Percentiles rank a stretch among this genome's conserved stretches.
Conservation (phyloP, 2,113 vertebrate species). For the Pampusana beccarii region DNA sequence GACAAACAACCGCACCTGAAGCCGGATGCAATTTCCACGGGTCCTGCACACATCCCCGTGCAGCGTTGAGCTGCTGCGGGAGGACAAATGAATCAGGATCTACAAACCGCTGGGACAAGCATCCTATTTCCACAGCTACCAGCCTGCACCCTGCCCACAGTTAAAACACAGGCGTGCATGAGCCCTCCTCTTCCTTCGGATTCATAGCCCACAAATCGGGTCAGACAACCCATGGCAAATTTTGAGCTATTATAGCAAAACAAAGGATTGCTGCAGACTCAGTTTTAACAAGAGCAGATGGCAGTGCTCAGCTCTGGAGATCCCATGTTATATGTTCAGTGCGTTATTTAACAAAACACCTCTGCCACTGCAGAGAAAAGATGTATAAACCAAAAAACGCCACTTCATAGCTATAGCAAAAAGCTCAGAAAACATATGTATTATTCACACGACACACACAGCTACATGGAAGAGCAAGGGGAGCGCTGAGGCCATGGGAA, state of each 20-base stretch:
- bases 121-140: background rate
- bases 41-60: background rate
- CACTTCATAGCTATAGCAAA: background rate
- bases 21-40: background rate
- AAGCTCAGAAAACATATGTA: background rate
- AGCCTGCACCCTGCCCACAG: fast-evolving
- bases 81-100: background rate
- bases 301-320: background rate
- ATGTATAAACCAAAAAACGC: background rate
- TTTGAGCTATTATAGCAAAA: background rate
- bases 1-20: background rate
- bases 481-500: background rate
- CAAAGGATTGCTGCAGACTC: background rate
- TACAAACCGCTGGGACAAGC: background rate
- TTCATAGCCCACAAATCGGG: background rate
- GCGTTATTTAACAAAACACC: background rate
- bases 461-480: background rate
- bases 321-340: background rate
- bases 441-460: background rate
- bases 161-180: fast-evolving
- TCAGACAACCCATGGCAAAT: fast-evolving
- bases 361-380: background rate
- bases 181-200: background rate
- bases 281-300: background rate
- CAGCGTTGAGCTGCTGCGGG: fast-evolving